Evolutionary conservation across 1,140 invertebrate genomes (phyloP).

Genomic region (Calephelis nemesis): DNA sequence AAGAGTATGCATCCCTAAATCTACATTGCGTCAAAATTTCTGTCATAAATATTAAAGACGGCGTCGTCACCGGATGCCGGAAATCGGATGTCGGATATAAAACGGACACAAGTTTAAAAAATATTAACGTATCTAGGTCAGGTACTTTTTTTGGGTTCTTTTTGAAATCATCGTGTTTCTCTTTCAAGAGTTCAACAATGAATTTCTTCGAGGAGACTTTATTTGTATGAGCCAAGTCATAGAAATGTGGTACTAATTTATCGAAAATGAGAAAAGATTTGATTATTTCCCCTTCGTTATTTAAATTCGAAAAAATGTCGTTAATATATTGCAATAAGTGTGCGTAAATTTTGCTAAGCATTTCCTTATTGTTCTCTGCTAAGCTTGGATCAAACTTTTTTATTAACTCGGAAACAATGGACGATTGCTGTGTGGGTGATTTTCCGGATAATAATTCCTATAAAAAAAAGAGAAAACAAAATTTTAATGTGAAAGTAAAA

Average conservation of each 20-base stretch:
- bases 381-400: slow-evolving; percentile 92
- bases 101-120: slow-evolving; percentile 88
- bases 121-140: slow-evolving; percentile 85
- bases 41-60: slow-evolving; percentile 89
- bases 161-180: slow-evolving; percentile 85
- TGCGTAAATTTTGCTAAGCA: slow-evolving; percentile 85
- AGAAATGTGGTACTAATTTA: slow-evolving; percentile 84
- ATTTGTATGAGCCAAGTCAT: slow-evolving; percentile 86
- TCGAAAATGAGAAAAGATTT: slow-evolving; percentile 82
- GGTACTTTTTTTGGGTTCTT: slow-evolving; percentile 83
- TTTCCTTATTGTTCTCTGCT: slow-evolving; percentile 86
- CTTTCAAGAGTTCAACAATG: slow-evolving; percentile 85
- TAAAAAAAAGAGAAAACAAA: slow-evolving; percentile 33
- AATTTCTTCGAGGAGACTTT: slow-evolving; percentile 83
- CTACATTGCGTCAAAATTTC: slow-evolving; percentile 85
- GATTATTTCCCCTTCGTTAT: slow-evolving; percentile 70
- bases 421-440: slow-evolving; percentile 81
- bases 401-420: slow-evolving; percentile 89
- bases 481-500: no score
- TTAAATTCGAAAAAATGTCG: slow-evolving; percentile 80
- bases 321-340: slow-evolving; percentile 88
- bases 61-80: slow-evolving; percentile 91
- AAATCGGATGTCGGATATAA: slow-evolving; percentile 95
- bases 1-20: slow-evolving; percentile 82
- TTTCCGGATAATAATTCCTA: slow-evolving; percentile 82